Percentiles rank a stretch among this genome's conserved stretches.
phyloP scores from a whole-genome alignment of 1,140 invertebrate genomes.

The Megalopta genalis region DNA sequence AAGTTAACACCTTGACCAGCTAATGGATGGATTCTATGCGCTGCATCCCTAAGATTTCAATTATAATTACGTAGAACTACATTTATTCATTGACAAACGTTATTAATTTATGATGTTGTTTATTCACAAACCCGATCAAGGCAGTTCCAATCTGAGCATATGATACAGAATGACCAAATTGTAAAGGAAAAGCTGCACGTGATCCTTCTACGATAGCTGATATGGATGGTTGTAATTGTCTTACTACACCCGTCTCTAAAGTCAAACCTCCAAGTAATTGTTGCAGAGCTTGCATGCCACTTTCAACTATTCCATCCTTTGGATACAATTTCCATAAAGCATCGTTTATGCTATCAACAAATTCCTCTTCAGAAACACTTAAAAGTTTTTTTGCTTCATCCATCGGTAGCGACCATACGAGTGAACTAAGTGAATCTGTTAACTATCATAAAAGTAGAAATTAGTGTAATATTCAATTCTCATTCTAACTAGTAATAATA shows the following conservation, averaged over 20 bases:
- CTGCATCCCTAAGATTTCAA: slow-evolving; percentile 89
- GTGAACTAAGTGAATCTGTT: slow-evolving; percentile 87
- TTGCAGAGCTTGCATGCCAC: slow-evolving; percentile 81
- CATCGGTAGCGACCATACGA: slow-evolving; percentile 94
- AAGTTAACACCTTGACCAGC: slow-evolving; percentile 99
- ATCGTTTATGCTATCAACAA: slow-evolving; percentile 94
- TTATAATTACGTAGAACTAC: not conserved
- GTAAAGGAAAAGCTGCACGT: slow-evolving; percentile 94
- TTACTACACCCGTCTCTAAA: slow-evolving; percentile 77
- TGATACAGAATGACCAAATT: slow-evolving; percentile 92
- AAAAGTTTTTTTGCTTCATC: slow-evolving; percentile 88
- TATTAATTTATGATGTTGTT: not conserved
- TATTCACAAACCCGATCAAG: slow-evolving; percentile 88
- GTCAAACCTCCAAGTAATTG: slow-evolving; percentile 77
- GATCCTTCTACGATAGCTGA: slow-evolving; percentile 83
- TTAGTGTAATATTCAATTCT: slow-evolving; percentile 21
- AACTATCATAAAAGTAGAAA: slow-evolving; percentile 80
- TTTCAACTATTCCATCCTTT: slow-evolving; percentile 81
- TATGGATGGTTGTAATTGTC: slow-evolving; percentile 90
- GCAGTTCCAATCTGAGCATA: slow-evolving; percentile 89
- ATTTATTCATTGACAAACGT: not conserved
- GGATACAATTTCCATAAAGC: slow-evolving; percentile 89
- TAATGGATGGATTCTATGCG: slow-evolving; percentile 96
- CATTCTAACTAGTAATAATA: not conserved
- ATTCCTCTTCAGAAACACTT: slow-evolving; percentile 86